phyloP scores from a whole-genome alignment of 2,888 invertebrate genomes.

The Sipha maydis region DNA sequence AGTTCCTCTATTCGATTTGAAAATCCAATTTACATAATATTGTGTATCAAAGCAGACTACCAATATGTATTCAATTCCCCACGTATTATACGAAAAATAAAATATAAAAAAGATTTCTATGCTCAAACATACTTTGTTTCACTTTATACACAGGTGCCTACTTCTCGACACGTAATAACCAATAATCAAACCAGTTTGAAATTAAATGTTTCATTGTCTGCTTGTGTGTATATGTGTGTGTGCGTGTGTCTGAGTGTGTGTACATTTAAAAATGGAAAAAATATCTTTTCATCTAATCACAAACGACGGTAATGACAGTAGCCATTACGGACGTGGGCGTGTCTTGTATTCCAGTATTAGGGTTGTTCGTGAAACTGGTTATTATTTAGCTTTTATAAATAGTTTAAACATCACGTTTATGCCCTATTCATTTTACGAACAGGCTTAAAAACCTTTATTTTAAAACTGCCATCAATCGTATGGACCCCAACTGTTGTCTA shows the following conservation, averaged over 20 bases:
- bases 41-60: neutral
- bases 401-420: constrained; percentile 34
- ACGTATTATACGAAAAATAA: neutral
- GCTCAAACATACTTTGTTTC: neutral
- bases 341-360: constrained; percentile 8
- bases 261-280: constrained; percentile 26
- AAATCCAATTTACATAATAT: neutral
- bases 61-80: neutral
- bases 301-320: constrained; percentile 46
- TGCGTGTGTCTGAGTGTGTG: neutral
- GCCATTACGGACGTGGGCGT: constrained; percentile 40
- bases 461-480: neutral
- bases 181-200: constrained; percentile 51
- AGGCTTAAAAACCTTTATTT: neutral
- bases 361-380: constrained; percentile 49
- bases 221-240: neutral
- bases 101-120: neutral
- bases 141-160: neutral
- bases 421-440: neutral
- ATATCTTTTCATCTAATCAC: constrained; percentile 37
- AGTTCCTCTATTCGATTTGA: neutral
- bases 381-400: constrained; percentile 54
- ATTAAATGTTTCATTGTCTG: constrained; percentile 42
- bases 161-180: constrained; percentile 10
- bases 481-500: neutral